phyloP scores from a whole-genome alignment of 2,888 invertebrate species.

The Orgyia antiqua region DNA sequence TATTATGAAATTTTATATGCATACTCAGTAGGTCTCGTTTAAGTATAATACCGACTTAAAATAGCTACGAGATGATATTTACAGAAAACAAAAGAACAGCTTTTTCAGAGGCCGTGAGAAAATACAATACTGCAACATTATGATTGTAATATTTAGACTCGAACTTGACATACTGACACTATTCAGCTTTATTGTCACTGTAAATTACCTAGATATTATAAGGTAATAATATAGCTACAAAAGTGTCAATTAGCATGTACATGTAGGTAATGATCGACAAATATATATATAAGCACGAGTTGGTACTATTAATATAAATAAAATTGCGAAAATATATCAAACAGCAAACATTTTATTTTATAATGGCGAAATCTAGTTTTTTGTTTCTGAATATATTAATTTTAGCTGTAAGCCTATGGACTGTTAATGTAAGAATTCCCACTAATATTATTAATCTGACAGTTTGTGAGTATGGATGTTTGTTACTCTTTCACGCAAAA shows the following conservation, averaged over 20 bases:
- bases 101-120: too few relatives aligned
- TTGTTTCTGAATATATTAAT: conserved; percentile 8
- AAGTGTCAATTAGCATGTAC: neutral
- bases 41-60: too few relatives aligned
- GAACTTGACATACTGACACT: neutral
- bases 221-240: neutral
- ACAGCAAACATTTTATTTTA: neutral
- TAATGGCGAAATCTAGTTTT: conserved; percentile 13
- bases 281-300: neutral
- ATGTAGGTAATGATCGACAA: neutral
- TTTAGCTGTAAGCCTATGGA: conserved; percentile 6
- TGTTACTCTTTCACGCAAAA: too few relatives aligned
- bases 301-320: too few relatives aligned
- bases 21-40: too few relatives aligned
- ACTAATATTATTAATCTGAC: too few relatives aligned
- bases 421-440: conserved; percentile 2
- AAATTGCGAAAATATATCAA: neutral
- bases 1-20: too few relatives aligned
- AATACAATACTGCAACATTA: too few relatives aligned
- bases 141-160: neutral
- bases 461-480: too few relatives aligned
- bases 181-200: neutral
- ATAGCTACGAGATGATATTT: too few relatives aligned
- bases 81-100: too few relatives aligned
- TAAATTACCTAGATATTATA: neutral